Evolutionary conservation across 2,888 invertebrate species (phyloP), one percentile per base, ranked within the genome.

Genomic region (Scaeva pyrastri): DNA sequence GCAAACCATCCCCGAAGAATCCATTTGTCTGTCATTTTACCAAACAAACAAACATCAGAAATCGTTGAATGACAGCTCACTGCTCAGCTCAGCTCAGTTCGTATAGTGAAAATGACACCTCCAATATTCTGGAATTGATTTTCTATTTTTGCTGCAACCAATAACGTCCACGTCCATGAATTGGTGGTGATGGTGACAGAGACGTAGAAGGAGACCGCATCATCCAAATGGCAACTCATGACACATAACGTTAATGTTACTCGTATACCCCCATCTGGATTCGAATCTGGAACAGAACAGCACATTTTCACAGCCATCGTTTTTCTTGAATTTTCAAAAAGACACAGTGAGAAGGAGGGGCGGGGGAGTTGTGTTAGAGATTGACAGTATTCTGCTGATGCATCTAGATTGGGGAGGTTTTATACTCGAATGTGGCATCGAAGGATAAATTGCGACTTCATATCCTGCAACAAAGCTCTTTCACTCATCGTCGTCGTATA

Each of bases 51-150:
- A 68, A 82, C 72, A 78, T 36, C 73, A 31, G 70, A 70, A 74
- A 79, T 84, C 55, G 74, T 45, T 72, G 76, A 85, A 43, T 66
- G 84, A 80, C 80, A 62, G 71, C 68, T 21, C 80, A 50, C 31
- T 31, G 31, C 31, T 26, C 26, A 26, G n/a, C n/a, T n/a, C n/a
- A n/a, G n/a, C n/a, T n/a, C n/a, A n/a, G n/a, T n/a, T n/a, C n/a
- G n/a, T n/a, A n/a, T n/a, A n/a, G 10, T 85, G 80, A 66, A 72
- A 72, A 62, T 76, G 84, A 85, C 84, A 85, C 84, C 80, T 80
- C 80, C 76, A 85, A 85, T 68, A 52, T 85, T 80, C 75, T 76
- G 62, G 45, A 80, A 85, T 80, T 80, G 84, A 85, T 80, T 85
- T 85, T 85, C 72, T 76, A 80, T 80, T 80, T 80, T 80, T 66